phyloP scores from a whole-genome alignment of 2,797 vertebrate genomes.

The Bovichtus variegatus region DNA sequence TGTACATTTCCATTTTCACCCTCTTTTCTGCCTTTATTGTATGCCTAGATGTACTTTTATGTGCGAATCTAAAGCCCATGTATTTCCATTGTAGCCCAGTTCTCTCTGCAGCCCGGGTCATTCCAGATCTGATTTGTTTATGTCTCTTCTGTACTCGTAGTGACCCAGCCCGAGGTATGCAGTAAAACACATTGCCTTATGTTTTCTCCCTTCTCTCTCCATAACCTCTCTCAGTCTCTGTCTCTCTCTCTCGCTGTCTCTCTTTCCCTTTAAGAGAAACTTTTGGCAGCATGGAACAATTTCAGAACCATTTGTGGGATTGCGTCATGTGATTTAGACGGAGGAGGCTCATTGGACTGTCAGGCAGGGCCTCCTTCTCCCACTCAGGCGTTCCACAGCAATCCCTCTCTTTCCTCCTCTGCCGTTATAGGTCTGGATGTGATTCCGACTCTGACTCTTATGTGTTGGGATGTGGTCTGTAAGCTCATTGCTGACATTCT shows the following conservation, averaged over 20 bases:
- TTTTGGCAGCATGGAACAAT: constrained; percentile 75
- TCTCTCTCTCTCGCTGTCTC: constrained; percentile 2
- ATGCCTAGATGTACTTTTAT: constrained; percentile 41
- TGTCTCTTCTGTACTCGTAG: constrained; percentile 82
- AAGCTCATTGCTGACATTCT: constrained; percentile 85
- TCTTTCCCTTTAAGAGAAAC: constrained; percentile 60
- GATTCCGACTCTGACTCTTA: constrained; percentile 77
- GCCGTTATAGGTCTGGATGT: constrained; percentile 81
- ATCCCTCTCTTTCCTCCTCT: constrained; percentile 68
- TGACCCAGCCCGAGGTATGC: constrained; percentile 82
- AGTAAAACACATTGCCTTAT: constrained; percentile 78
- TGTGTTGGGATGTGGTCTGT: constrained; percentile 84
- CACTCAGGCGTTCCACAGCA: constrained; percentile 67
- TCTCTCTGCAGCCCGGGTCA: constrained; percentile 67
- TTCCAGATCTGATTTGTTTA: constrained; percentile 81
- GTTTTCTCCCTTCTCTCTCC: constrained; percentile 58
- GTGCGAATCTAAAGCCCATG: constrained; percentile 49
- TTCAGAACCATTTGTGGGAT: constrained; percentile 79
- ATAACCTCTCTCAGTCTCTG: constrained; percentile 28
- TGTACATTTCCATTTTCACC: neutral
- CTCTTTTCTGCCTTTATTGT: constrained; percentile 1
- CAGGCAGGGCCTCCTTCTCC: constrained; percentile 68
- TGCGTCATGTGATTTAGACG: constrained; percentile 77
- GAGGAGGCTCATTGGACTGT: constrained; percentile 76
- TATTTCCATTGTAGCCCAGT: constrained; percentile 59